phyloP scores from a whole-genome alignment of 2,113 vertebrate species.

The Garra rufa region DNA sequence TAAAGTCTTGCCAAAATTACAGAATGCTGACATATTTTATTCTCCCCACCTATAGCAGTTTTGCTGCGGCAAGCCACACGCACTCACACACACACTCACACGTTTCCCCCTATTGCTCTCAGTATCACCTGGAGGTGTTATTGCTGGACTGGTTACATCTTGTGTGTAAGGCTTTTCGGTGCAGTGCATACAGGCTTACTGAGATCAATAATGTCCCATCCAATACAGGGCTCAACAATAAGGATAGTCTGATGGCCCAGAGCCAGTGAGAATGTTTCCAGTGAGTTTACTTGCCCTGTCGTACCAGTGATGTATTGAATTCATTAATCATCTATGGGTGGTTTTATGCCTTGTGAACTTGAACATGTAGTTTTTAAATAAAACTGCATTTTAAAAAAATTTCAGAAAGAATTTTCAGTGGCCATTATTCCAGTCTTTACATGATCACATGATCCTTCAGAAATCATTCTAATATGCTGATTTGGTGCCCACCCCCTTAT shows the following conservation, averaged over 20 bases:
- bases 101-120: slow-evolving; percentile 55
- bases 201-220: slow-evolving; percentile 36
- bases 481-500: background rate
- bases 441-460: no score
- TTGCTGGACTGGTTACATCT: slow-evolving; percentile 60
- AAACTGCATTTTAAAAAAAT: no score
- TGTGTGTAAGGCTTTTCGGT: slow-evolving; percentile 55
- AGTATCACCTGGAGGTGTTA: slow-evolving; percentile 54
- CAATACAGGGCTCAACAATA: slow-evolving; percentile 35
- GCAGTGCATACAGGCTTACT: slow-evolving; percentile 58
- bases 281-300: background rate
- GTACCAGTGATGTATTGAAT: background rate
- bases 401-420: no score
- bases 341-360: background rate
- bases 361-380: no score
- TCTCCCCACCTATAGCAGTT: slow-evolving; percentile 6
- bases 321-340: background rate
- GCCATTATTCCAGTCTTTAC: no score
- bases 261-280: slow-evolving; percentile 26
- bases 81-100: slow-evolving; percentile 19
- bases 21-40: slow-evolving; percentile 50
- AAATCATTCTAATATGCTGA: no score
- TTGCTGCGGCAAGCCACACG: slow-evolving; percentile 18
- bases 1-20: slow-evolving; percentile 33
- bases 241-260: background rate